Percentiles rank a stretch among this genome's conserved stretches.
These are phyloP conservation scores for Alsophila aescularia DNA, from an alignment of 2,888 invertebrate species.

Conservation along the genomic window DNA sequence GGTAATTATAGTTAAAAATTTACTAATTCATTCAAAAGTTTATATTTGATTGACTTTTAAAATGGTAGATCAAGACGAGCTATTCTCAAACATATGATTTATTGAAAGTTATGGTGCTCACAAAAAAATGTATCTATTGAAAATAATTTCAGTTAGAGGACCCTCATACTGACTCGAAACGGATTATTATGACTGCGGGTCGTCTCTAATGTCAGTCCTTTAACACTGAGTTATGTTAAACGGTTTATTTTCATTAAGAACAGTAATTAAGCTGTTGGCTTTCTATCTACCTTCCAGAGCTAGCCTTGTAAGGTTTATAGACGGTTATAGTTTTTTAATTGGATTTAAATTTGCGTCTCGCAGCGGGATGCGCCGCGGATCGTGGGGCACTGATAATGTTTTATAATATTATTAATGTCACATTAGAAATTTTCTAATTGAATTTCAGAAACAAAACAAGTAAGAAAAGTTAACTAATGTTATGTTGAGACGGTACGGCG, in stretches of 20 bases:
- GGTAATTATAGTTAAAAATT: too few species aligned
- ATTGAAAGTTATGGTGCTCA: too few species aligned
- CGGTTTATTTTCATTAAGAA: slow-evolving; percentile 52
- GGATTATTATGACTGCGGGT: slow-evolving; percentile 41
- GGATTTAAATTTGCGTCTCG: slow-evolving; percentile 68
- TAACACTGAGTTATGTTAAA: slow-evolving; percentile 56
- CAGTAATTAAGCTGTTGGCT: slow-evolving; percentile 59
- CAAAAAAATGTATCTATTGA: slow-evolving; percentile 34
- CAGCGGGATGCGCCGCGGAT: slow-evolving; percentile 66
- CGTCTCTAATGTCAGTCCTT: slow-evolving; percentile 52
- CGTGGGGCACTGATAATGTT: slow-evolving; percentile 60
- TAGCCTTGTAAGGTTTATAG: slow-evolving; percentile 37
- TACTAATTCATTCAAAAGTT: too few species aligned
- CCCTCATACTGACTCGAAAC: slow-evolving; percentile 49
- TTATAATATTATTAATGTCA: slow-evolving; percentile 42
- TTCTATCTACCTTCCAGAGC: slow-evolving; percentile 26
- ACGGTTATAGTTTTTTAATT: slow-evolving; percentile 62
- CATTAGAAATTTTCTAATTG: slow-evolving; percentile 60
- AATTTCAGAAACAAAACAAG: slow-evolving; percentile 28
- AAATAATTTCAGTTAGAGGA: slow-evolving; percentile 50
- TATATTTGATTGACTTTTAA: too few species aligned
- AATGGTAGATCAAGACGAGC: too few species aligned
- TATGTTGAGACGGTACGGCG: background rate
- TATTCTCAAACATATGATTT: too few species aligned
- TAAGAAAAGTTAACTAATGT: too few species aligned